These are phyloP conservation scores for Rhinella marina DNA, from an alignment of 2,797 vertebrate species.

Conservation along the genomic window DNA sequence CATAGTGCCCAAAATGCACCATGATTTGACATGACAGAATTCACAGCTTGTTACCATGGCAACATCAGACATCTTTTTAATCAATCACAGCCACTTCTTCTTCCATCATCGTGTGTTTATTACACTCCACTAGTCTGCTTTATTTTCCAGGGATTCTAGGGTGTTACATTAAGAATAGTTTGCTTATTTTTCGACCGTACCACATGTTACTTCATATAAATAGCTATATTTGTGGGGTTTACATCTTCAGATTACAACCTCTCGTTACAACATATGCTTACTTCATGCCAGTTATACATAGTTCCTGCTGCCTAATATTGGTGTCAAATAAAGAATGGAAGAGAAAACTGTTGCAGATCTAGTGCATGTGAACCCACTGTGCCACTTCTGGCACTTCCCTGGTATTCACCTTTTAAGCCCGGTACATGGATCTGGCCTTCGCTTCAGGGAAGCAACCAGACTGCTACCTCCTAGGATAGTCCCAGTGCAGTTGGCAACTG, in stretches of 20 bases:
- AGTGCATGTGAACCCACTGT: too few species aligned
- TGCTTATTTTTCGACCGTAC: background rate
- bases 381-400: too few species aligned
- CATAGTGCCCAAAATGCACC: conserved; percentile 10
- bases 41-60: conserved; percentile 19
- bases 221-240: background rate
- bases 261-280: background rate
- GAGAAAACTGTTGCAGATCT: too few species aligned
- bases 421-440: too few species aligned
- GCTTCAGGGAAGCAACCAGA: too few species aligned
- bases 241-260: background rate
- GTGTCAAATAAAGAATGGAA: background rate
- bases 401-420: too few species aligned
- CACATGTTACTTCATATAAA: background rate
- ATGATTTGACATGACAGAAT: conserved; percentile 8
- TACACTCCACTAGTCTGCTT: conserved; percentile 5
- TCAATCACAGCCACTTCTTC: background rate
- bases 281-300: background rate
- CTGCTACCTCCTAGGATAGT: too few species aligned
- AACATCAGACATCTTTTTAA: conserved; percentile 46
- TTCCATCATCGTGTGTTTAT: conserved; percentile 14
- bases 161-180: background rate
- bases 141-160: background rate
- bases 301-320: background rate
- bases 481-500: too few species aligned